Conservation (phyloP, 2,797 vertebrate species). For the Urophycis tenuis region DNA sequence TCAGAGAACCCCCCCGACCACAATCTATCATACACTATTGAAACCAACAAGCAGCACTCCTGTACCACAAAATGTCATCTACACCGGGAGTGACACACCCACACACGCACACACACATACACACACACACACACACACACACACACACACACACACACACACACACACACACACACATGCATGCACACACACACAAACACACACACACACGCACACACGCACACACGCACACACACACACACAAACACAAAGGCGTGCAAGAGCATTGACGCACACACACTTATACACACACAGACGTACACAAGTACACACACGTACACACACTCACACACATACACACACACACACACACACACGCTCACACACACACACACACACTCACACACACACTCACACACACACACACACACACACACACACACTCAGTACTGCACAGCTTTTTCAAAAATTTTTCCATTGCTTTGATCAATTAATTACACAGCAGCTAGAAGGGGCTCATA, state of each 20-base stretch:
- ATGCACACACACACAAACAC: too few species aligned
- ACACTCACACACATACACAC: too few species aligned
- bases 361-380: too few species aligned
- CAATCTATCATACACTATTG: slow-evolving; percentile 35
- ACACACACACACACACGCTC: too few species aligned
- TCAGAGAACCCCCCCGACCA: slow-evolving; percentile 21
- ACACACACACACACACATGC: slow-evolving; percentile 5
- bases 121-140: slow-evolving; percentile 8
- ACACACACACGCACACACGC: too few species aligned
- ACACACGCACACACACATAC: neutral
- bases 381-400: too few species aligned
- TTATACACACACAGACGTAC: slow-evolving; percentile 6
- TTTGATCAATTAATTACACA: slow-evolving; percentile 16
- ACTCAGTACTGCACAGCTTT: slow-evolving; percentile 4
- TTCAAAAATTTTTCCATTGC: neutral
- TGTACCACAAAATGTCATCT: neutral
- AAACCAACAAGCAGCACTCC: neutral
- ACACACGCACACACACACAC: too few species aligned
- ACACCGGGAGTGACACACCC: neutral
- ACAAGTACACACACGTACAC: neutral
- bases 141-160: slow-evolving; percentile 1
- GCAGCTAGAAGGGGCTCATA: slow-evolving; percentile 6
- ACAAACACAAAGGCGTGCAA: too few species aligned
- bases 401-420: slow-evolving; percentile 4
- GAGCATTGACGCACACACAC: neutral